Percentiles rank a stretch among this genome's conserved stretches.
phyloP scores from a whole-genome alignment of 2,113 vertebrate species.

The Sinosuthora webbiana region DNA sequence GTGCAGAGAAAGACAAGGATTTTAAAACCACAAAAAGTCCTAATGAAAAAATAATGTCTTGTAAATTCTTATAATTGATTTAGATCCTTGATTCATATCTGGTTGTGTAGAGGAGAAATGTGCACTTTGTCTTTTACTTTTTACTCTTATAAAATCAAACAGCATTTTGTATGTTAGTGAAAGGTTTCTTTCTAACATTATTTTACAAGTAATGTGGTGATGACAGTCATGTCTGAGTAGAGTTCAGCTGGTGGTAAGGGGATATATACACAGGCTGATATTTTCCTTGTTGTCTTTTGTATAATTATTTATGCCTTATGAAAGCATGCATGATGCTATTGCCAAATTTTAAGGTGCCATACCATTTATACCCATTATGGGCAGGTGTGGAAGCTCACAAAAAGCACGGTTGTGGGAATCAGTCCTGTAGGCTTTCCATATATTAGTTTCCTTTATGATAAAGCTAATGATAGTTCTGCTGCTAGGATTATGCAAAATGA shows the following conservation, averaged over 20 bases:
- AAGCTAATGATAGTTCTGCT: neutral
- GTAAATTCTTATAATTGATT: neutral
- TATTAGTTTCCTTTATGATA: neutral
- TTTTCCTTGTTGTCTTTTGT: neutral
- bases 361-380: neutral
- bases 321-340: neutral
- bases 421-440: neutral
- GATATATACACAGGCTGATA: neutral
- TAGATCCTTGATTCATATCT: neutral
- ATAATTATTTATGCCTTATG: neutral
- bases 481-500: neutral
- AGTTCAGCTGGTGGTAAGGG: neutral
- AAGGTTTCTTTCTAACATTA: neutral
- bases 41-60: constrained; percentile 3
- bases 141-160: neutral
- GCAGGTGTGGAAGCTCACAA: neutral
- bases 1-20: neutral
- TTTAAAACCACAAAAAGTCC: neutral
- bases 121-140: neutral
- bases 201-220: neutral
- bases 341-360: neutral
- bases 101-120: neutral
- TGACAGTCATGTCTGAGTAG: neutral
- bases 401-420: neutral
- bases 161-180: neutral